These are phyloP conservation scores for Leistus spinibarbis DNA, from an alignment of 2,888 invertebrate species.

Conservation along the genomic window DNA sequence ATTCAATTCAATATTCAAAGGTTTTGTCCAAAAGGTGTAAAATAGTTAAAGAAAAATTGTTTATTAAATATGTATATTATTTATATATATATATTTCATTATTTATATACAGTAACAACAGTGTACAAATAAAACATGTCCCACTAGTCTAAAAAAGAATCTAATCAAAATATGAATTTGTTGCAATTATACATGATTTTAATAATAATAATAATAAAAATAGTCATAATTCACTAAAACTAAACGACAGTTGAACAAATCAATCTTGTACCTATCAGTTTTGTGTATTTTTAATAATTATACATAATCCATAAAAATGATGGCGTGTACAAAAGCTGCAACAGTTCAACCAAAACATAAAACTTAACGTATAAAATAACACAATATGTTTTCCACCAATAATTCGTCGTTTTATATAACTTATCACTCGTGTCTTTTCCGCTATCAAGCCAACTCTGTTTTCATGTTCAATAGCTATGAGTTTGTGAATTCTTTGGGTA, in stretches of 20 bases:
- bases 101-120: slow-evolving; percentile 39
- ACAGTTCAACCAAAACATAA: slow-evolving; percentile 30
- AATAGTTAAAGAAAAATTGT: background rate
- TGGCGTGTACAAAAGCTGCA: slow-evolving; percentile 35
- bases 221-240: background rate
- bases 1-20: too few species aligned
- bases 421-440: slow-evolving; percentile 24
- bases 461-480: slow-evolving; percentile 15
- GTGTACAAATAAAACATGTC: slow-evolving; percentile 34
- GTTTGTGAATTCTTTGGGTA: slow-evolving; percentile 46
- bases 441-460: background rate
- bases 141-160: slow-evolving; percentile 29
- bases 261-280: background rate
- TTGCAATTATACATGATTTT: background rate
- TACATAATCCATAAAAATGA: background rate
- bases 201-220: slow-evolving; percentile 8
- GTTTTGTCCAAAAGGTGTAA: too few species aligned
- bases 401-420: slow-evolving; percentile 4
- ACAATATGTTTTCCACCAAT: slow-evolving; percentile 3
- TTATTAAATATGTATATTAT: slow-evolving; percentile 37
- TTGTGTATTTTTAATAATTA: background rate
- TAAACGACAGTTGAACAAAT: background rate
- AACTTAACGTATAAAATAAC: slow-evolving; percentile 29
- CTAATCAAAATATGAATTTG: background rate
- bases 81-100: slow-evolving; percentile 26